Conservation (phyloP, 1,140 invertebrate genomes). For the Brachionus angularis region DNA sequence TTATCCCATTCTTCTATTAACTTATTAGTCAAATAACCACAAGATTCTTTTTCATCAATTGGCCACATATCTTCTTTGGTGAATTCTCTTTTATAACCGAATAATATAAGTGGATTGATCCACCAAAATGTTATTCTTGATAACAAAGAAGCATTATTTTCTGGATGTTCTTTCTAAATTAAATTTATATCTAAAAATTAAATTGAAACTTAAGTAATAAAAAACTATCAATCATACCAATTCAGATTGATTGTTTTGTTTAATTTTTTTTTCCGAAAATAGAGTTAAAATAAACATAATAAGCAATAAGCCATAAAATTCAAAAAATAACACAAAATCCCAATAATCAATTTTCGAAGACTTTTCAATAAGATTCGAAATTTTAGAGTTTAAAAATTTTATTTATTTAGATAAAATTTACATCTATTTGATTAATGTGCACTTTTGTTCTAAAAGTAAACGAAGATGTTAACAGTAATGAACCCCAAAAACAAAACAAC, state of each 20-base stretch:
- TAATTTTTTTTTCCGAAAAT: no score
- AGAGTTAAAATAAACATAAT: no score
- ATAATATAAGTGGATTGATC: constrained; percentile 33
- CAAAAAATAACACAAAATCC: no score
- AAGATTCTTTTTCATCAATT: neutral
- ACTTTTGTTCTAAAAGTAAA: constrained; percentile 18
- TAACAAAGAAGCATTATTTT: constrained; percentile 4
- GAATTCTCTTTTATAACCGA: constrained; percentile 15
- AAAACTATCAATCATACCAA: neutral
- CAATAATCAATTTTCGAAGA: no score
- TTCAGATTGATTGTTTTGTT: no score
- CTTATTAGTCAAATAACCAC: neutral
- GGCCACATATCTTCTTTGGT: constrained; percentile 28
- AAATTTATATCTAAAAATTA: no score
- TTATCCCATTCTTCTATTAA: constrained; percentile 12
- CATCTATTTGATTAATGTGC: neutral
- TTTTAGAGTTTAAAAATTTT: neutral
- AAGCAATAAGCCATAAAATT: no score
- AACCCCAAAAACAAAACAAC: constrained; percentile 24
- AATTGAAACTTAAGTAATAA: neutral
- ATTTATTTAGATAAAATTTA: neutral
- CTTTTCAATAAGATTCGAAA: no score
- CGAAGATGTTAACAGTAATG: neutral
- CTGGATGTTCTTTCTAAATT: constrained; percentile 39
- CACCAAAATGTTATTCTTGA: constrained; percentile 42